Evolutionary conservation across 1,140 invertebrate species (phyloP).

Genomic region (Zaprionus taronus): DNA sequence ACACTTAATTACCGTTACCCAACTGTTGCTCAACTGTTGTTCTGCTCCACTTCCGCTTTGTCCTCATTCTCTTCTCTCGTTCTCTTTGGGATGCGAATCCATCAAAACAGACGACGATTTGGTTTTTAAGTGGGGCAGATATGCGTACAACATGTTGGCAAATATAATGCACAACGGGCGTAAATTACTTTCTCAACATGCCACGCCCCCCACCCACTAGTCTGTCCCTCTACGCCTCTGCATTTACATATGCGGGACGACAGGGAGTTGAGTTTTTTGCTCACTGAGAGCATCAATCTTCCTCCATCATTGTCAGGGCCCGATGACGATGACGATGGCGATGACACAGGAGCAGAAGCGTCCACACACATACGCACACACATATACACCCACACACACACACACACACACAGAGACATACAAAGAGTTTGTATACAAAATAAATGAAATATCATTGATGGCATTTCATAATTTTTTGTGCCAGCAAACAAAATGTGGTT

Average conservation of each 20-base stretch:
- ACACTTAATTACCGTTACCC: slow-evolving; percentile 30
- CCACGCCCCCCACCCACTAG: background rate
- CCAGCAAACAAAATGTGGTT: slow-evolving; percentile 6
- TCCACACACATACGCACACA: slow-evolving; percentile 23
- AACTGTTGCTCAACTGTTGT: slow-evolving; percentile 28
- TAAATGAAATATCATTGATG: slow-evolving; percentile 79
- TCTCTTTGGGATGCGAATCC: background rate
- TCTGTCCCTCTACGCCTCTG: background rate
- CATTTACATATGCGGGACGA: slow-evolving; percentile 35
- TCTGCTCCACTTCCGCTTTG: background rate
- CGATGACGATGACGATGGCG: slow-evolving; percentile 61
- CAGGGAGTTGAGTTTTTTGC: slow-evolving; percentile 37
- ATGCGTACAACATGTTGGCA: slow-evolving; percentile 18
- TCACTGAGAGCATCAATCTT: slow-evolving; percentile 70
- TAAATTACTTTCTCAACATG: slow-evolving; percentile 24
- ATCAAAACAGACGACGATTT: slow-evolving; percentile 1
- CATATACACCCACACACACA: slow-evolving; percentile 9
- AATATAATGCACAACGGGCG: slow-evolving; percentile 26
- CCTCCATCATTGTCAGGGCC: slow-evolving; percentile 76
- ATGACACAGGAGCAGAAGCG: slow-evolving; percentile 29
- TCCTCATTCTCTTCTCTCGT: background rate
- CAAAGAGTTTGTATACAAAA: slow-evolving; percentile 33
- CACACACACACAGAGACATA: slow-evolving; percentile 7
- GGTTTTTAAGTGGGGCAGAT: slow-evolving; percentile 16
- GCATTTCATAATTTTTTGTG: slow-evolving; percentile 66